Conservation (phyloP, 30 jellyfish, hydroid and myxozoan genomes). For the Mastigias papua region DNA sequence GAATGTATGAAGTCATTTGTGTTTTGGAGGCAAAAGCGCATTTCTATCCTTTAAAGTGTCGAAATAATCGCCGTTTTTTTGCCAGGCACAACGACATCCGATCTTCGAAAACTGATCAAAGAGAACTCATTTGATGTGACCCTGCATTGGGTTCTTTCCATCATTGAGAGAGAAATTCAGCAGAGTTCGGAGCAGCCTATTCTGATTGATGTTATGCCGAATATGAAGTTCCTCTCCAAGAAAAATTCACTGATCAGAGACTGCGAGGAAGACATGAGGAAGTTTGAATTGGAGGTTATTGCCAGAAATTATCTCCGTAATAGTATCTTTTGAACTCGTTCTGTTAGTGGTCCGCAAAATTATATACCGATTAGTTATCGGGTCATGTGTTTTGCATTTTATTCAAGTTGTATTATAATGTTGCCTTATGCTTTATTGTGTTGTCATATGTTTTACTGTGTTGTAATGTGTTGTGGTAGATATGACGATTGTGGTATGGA, state of each 20-base stretch:
- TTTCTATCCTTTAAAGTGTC: no score
- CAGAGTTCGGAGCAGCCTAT: constrained; percentile 67
- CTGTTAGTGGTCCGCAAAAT: no score
- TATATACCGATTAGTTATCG: no score
- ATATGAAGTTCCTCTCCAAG: constrained; percentile 78
- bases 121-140: constrained; percentile 83
- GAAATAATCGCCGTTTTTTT: no score
- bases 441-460: neutral
- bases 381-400: neutral
- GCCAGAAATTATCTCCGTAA: no score
- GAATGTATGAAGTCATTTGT: no score
- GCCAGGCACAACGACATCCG: constrained; percentile 62
- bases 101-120: constrained; percentile 41
- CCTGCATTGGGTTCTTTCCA: constrained; percentile 82
- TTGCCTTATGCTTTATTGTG: neutral
- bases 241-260: constrained; percentile 70
- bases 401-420: neutral
- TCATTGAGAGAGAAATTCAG: constrained; percentile 65
- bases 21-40: no score
- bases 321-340: no score
- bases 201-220: constrained; percentile 91
- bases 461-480: neutral
- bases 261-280: constrained; percentile 74
- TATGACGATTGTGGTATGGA: no score
- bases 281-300: constrained; percentile 88